Percentiles rank a stretch among this genome's conserved stretches.
phyloP scores from a whole-genome alignment of 2,113 vertebrate genomes.

The Clarias batrachus region DNA sequence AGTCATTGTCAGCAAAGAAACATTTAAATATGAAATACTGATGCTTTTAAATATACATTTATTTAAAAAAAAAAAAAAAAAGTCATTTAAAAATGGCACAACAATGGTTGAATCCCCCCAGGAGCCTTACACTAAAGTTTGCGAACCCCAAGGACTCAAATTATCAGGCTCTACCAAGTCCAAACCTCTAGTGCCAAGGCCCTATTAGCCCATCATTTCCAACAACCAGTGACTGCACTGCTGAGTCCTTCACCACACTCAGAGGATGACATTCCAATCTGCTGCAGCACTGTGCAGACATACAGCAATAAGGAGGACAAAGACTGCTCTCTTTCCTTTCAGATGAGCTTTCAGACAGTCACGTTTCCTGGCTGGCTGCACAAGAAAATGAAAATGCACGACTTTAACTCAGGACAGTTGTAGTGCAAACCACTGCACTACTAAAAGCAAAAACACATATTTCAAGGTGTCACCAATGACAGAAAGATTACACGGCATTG shows the following conservation, averaged over 20 bases:
- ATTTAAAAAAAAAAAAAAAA: not conserved
- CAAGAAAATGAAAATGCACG: conserved; percentile 10
- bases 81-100: not conserved
- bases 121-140: not conserved
- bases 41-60: not conserved
- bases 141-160: not conserved
- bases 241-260: conserved; percentile 8
- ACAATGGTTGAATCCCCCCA: not conserved
- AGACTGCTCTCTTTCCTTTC: conserved; percentile 28
- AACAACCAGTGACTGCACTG: conserved; percentile 1
- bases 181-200: not conserved
- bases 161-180: no score
- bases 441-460: conserved; percentile 21
- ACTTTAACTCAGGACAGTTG: conserved; percentile 8
- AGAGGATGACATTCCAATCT: conserved; percentile 29
- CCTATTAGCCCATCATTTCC: conserved; percentile 21
- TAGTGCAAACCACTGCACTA: not conserved
- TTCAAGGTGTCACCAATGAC: conserved; percentile 31
- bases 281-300: conserved; percentile 18
- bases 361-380: conserved; percentile 30
- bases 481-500: conserved; percentile 3
- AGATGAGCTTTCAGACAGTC: conserved; percentile 31
- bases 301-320: conserved; percentile 28
- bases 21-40: not conserved
- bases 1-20: not conserved